Conservation (phyloP, 2,888 invertebrate species). For the Drosophila atripex region DNA sequence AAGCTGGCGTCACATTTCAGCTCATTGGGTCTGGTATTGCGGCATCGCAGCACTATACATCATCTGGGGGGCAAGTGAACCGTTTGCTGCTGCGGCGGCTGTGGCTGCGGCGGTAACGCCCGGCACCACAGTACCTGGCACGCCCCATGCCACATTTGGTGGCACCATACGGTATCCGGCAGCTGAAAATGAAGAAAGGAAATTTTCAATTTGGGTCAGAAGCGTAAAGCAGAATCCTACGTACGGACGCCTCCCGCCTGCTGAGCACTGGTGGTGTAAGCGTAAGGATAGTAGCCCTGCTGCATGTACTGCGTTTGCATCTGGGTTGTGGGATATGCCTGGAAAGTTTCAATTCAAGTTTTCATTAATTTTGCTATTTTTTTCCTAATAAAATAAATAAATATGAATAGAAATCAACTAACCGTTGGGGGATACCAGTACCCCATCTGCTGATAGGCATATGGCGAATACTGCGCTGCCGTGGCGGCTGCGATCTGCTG, state of each 20-base stretch:
- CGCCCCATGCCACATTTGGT: constrained; percentile 85
- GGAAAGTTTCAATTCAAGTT: constrained; percentile 65
- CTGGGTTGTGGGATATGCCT: constrained; percentile 88
- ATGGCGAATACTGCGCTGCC: constrained; percentile 90
- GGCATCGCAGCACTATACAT: constrained; percentile 90
- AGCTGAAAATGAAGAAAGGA: constrained; percentile 52
- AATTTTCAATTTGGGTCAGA: neutral
- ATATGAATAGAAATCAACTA: constrained; percentile 72
- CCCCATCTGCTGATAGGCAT: constrained; percentile 93
- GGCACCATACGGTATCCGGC: constrained; percentile 87
- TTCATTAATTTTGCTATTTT: neutral
- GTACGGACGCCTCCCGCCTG: constrained; percentile 87
- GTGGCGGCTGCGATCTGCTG: constrained; percentile 81
- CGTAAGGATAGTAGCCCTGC: constrained; percentile 89
- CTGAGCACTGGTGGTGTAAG: constrained; percentile 89
- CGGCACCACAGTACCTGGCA: constrained; percentile 85
- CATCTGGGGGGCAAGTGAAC: constrained; percentile 86
- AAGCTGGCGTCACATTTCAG: constrained; percentile 79
- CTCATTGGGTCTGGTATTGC: constrained; percentile 94
- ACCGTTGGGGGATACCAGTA: constrained; percentile 95
- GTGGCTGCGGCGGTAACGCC: constrained; percentile 85
- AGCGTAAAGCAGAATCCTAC: constrained; percentile 29
- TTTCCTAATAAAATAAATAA: neutral
- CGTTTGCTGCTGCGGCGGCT: constrained; percentile 84
- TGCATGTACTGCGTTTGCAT: constrained; percentile 93